Evolutionary conservation across 1,140 invertebrate species (phyloP).

Genomic region (Fopius arisanus): DNA sequence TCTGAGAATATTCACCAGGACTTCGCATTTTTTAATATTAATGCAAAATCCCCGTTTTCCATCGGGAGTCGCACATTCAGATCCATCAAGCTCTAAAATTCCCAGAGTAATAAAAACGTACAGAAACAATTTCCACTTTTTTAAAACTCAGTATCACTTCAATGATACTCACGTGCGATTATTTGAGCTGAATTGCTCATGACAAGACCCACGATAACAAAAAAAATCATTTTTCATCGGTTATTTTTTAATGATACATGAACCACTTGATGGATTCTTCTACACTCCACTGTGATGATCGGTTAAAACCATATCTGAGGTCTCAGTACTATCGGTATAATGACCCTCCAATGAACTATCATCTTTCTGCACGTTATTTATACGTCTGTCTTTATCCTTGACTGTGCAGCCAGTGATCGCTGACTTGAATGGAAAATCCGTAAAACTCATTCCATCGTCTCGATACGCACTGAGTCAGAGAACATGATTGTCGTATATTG

Average conservation of each 20-base stretch:
- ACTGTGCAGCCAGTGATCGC: not conserved
- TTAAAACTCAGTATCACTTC: not conserved
- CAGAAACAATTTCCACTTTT: not conserved
- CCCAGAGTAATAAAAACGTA: too few species aligned
- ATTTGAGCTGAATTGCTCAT: not conserved
- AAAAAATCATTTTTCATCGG: not conserved
- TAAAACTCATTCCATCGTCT: not conserved
- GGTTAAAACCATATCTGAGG: not conserved
- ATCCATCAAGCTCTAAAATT: not conserved
- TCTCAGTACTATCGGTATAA: not conserved
- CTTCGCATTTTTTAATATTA: conserved; percentile 45
- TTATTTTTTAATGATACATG: not conserved
- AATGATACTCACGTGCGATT: not conserved
- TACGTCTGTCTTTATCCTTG: not conserved
- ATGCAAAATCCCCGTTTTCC: conserved; percentile 38
- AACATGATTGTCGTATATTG: not conserved
- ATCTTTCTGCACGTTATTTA: not conserved
- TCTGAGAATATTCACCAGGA: conserved; percentile 49
- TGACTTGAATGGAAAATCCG: not conserved
- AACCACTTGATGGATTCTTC: not conserved
- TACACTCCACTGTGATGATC: not conserved
- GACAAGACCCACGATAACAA: not conserved
- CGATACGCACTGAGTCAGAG: not conserved
- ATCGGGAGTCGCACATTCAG: not conserved
- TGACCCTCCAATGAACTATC: not conserved